Percentiles rank a stretch among this genome's conserved stretches.
phyloP scores from a whole-genome alignment of 2,113 vertebrate genomes.

The Phyllopteryx taeniolatus region DNA sequence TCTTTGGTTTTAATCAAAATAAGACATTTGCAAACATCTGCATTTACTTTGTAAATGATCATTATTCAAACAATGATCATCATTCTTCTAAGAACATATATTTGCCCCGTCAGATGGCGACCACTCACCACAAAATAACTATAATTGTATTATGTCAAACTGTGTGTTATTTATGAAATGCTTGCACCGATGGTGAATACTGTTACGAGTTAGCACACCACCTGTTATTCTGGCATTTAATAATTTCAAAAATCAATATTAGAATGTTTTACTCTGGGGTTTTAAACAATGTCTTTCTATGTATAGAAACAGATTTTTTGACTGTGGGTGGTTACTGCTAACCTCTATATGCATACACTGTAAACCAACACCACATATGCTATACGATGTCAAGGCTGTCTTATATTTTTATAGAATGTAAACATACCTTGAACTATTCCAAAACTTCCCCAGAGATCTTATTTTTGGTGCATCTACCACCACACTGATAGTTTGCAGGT shows the following conservation, averaged over 20 bases:
- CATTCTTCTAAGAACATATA: not conserved
- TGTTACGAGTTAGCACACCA: not conserved
- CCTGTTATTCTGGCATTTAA: not conserved
- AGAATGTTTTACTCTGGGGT: not conserved
- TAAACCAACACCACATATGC: conserved; percentile 21
- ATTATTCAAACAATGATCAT: not conserved
- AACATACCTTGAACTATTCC: not conserved
- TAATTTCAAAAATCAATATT: not conserved
- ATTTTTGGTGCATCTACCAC: conserved; percentile 20
- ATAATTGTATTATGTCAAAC: not conserved
- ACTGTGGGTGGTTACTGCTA: not conserved
- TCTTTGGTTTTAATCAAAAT: no score
- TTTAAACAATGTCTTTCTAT: not conserved
- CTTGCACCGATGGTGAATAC: not conserved
- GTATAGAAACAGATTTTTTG: not conserved
- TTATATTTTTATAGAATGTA: conserved; percentile 21
- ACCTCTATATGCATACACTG: conserved; percentile 7
- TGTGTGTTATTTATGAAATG: not conserved
- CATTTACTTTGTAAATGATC: no score
- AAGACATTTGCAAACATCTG: no score
- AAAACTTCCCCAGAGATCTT: conserved; percentile 15
- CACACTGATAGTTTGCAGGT: conserved; percentile 2
- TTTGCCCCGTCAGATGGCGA: not conserved
- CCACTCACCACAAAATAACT: not conserved
- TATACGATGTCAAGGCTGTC: conserved; percentile 19